Conservation (phyloP, 92 coral and sea anemone genomes). For the Phenganax stokvisi region DNA sequence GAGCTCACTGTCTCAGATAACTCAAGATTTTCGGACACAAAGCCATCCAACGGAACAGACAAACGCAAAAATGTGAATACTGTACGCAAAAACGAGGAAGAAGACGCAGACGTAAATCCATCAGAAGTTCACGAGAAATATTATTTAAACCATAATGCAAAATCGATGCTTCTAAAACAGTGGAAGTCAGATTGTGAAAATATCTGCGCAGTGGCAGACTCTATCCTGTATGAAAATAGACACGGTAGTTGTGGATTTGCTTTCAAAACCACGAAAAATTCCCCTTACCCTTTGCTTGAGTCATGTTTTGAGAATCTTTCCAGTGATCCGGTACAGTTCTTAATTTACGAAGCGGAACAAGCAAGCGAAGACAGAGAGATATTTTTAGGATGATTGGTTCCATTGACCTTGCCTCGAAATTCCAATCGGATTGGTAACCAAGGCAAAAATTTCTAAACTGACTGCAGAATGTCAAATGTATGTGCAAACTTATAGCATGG, state of each 20-base stretch:
- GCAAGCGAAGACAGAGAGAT: background rate
- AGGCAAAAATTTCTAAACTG: background rate
- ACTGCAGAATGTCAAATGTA: background rate
- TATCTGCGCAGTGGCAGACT: background rate
- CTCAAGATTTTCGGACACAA: background rate
- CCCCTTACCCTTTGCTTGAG: background rate
- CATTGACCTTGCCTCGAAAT: background rate
- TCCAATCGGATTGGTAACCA: background rate
- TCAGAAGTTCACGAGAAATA: background rate
- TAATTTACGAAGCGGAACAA: background rate
- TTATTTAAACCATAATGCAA: background rate
- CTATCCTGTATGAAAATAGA: background rate
- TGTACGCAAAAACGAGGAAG: background rate
- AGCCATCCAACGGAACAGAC: background rate
- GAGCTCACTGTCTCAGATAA: background rate
- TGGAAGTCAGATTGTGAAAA: background rate
- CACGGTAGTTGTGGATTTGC: background rate
- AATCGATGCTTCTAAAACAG: background rate
- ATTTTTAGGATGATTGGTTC: background rate
- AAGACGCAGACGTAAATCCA: background rate
- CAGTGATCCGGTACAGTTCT: background rate
- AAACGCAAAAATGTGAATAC: background rate
- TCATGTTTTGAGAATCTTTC: background rate
- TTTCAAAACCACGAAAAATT: background rate
- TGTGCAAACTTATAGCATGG: background rate